A percentile compares a stretch with the other conserved stretches of the same genome.
Conservation (phyloP, 2,888 invertebrate species). For the Ganaspis brasiliensis region DNA sequence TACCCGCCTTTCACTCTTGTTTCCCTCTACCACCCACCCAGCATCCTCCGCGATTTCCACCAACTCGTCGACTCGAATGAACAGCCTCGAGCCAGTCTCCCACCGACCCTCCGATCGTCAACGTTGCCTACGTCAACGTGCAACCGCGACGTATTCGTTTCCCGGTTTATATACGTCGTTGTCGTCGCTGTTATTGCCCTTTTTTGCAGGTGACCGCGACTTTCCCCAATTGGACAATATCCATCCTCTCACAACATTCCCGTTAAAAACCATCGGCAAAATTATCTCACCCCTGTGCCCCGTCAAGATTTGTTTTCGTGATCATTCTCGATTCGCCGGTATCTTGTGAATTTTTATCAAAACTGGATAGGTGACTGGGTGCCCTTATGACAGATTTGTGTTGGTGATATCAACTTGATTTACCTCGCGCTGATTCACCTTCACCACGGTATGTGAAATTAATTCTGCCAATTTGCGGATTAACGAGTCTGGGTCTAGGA, state of each 20-base stretch:
- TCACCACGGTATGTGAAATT: conserved; percentile 27
- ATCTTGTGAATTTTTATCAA: not conserved
- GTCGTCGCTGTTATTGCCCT: conserved; percentile 11
- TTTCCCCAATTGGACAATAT: not conserved
- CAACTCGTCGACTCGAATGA: conserved; percentile 53
- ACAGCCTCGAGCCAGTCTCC: conserved; percentile 60
- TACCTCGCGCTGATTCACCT: not conserved
- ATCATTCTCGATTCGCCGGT: not conserved
- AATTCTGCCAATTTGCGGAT: not conserved
- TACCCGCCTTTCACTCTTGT: not conserved
- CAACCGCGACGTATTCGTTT: conserved; percentile 31
- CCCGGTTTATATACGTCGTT: conserved; percentile 17
- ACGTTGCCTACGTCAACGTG: conserved; percentile 51
- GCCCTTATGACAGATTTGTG: conserved; percentile 13
- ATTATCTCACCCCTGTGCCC: not conserved
- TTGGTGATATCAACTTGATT: conserved; percentile 17
- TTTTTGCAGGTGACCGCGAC: not conserved
- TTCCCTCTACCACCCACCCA: not conserved
- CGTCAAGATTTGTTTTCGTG: not conserved
- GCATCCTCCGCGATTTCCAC: conserved; percentile 29
- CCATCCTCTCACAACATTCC: not conserved
- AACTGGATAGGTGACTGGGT: not conserved
- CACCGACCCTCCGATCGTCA: conserved; percentile 55
- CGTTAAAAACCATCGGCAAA: not conserved
- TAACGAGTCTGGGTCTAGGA: not conserved